Percentiles rank a stretch among this genome's conserved stretches.
These are phyloP conservation scores for Dolichomitus sp. DNA, from an alignment of 2,888 invertebrate species.

Conservation along the genomic window DNA sequence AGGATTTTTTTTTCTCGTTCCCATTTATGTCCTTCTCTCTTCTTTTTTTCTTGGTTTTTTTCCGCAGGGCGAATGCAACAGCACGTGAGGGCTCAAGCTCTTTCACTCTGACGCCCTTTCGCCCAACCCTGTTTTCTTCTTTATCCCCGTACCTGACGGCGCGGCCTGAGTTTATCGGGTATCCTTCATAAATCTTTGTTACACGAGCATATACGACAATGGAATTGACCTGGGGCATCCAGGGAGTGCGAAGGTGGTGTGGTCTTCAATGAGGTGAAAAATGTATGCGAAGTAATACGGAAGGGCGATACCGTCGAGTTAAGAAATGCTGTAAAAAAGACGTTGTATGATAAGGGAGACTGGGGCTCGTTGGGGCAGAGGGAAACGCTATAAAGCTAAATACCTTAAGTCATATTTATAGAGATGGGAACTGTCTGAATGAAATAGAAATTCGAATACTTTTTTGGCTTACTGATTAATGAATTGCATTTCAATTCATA, in stretches of 20 bases:
- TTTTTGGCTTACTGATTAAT: neutral
- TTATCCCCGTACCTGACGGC: slow-evolving; percentile 20
- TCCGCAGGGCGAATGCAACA: slow-evolving; percentile 32
- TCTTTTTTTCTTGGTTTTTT: neutral
- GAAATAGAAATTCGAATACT: neutral
- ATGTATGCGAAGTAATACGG: slow-evolving; percentile 17
- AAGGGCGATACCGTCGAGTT: slow-evolving; percentile 2
- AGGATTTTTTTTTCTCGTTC: slow-evolving; percentile 12
- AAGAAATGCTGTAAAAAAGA: slow-evolving; percentile 13
- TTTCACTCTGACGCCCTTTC: slow-evolving; percentile 12
- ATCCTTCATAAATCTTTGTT: slow-evolving; percentile 54
- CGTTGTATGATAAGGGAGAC: neutral
- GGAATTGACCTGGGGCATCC: slow-evolving; percentile 33
- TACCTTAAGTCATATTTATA: neutral
- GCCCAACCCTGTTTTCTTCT: slow-evolving; percentile 7
- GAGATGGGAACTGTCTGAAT: neutral
- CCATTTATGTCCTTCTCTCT: slow-evolving; percentile 7
- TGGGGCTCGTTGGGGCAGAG: neutral
- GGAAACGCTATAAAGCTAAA: neutral
- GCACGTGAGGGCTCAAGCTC: slow-evolving; percentile 32
- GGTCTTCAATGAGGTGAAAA: slow-evolving; percentile 45
- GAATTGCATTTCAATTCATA: no score
- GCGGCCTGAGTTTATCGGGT: slow-evolving; percentile 35
- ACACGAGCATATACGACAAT: slow-evolving; percentile 47
- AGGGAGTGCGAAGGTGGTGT: neutral